Evolutionary conservation across 1,140 invertebrate species (phyloP), one percentile per base, ranked within the genome.

Genomic region (Eumaeus atala): DNA sequence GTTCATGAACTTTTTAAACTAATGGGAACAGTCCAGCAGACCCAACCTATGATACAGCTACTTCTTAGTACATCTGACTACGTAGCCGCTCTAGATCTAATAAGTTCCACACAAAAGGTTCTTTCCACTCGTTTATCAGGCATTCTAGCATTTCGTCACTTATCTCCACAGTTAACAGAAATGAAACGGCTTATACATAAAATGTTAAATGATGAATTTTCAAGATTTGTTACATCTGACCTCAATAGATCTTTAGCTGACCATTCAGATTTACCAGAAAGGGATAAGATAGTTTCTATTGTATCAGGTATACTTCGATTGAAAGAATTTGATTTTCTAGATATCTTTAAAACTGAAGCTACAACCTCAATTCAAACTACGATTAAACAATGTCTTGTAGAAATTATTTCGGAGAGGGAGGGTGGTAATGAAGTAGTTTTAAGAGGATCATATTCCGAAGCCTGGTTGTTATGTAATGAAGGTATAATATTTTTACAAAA

Each of bases 141-240:
- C 21, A 91, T 98, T 47, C 95, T 96, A 71, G 96, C 97, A 80
- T 97, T 99, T 78, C 94, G 97, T 75, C 97, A 99, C 89, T 89
- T 99, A 61, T 94, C 96, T 62, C 96, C 95, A 47, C 97, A 99
- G 87, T 89, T 99, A n/a, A 94, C 93, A 58, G 98, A 99, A 91
- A 96, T 99, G 92, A 94, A 97, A 71, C 94, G 95, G 74, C 89
- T 98, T 5, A 98, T 99, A 68, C 96, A 98, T 70, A 97, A 97
- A 87, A 98, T 99, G 96, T 90, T 99, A 60, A 93, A 93, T 50
- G 95, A 96, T 48, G 98, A 99, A 82, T 98, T 99, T 87, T 93
- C 95, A 71, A 91, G 94, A 64, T 97, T 97, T 80, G 92, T 97
- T 42, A 95, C 97, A 8, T 91, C 93, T 8, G 97, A 99, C 87